These are phyloP conservation scores for Apodemia duryi DNA, from an alignment of 2,888 invertebrate species.

Conservation along the genomic window DNA sequence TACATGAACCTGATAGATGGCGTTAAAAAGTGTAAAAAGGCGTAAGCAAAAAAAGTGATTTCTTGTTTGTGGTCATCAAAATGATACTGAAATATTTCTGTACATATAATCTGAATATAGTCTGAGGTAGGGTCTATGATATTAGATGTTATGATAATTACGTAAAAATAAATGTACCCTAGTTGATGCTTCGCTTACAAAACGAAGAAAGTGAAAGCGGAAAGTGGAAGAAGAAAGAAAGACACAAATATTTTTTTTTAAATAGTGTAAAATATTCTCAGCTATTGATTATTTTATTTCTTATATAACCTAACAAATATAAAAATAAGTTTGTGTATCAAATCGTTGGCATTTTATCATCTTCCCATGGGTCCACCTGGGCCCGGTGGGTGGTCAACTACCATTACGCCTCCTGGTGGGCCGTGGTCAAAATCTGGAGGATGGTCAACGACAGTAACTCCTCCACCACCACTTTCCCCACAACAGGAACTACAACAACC, in stretches of 20 bases:
- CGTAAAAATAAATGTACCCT: background rate
- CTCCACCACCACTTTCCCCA: slow-evolving; percentile 43
- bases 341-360: slow-evolving; percentile 32
- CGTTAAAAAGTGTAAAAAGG: too few species aligned
- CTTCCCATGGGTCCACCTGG: slow-evolving; percentile 36
- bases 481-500: slow-evolving; percentile 28
- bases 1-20: too few species aligned
- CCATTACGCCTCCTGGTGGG: slow-evolving; percentile 21
- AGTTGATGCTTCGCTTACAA: background rate
- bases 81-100: too few species aligned
- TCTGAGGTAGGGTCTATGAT: background rate
- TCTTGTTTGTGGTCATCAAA: too few species aligned
- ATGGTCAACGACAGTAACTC: slow-evolving; percentile 29
- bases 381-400: slow-evolving; percentile 36
- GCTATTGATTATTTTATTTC: background rate
- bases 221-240: background rate
- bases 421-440: slow-evolving; percentile 19
- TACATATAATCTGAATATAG: too few species aligned
- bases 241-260: background rate
- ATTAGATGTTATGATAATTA: background rate
- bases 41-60: too few species aligned
- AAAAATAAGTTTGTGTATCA: background rate
- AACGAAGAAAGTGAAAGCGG: background rate
- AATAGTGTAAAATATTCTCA: background rate
- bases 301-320: background rate